Evolutionary conservation across 1,140 invertebrate species (phyloP), one percentile per base, ranked within the genome.

Genomic region (Lordiphosa collinella): DNA sequence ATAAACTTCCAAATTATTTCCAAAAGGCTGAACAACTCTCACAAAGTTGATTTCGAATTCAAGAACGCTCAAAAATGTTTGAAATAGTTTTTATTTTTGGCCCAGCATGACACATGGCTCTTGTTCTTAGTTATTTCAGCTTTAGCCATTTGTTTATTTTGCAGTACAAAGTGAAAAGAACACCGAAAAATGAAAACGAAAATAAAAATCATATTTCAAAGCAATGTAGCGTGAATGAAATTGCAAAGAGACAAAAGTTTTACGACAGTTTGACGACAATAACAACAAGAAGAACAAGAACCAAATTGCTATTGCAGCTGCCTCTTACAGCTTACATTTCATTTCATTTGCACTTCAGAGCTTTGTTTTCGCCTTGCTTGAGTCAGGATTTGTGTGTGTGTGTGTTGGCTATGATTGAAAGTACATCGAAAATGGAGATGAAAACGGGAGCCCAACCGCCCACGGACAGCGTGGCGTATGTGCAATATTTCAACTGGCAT

Each of bases 331-430:
- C 13, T 64, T 48, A 29, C 53, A 65, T 60, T 47, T 49, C 63
- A 44, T 66, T 66, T 70, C 62, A 70, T 70, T 70, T 70, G 66
- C 66, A 70, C 66, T 70, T 61, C 52, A 56, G 58, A 58, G 49
- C 59, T 62, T 70, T 61, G 62, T 70, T 60, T 70, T 53, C 53
- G 46, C 65, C 22, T 64, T 69, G 60, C 50, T 60, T 40, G 32
- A 49, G 52, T 10, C 18, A 29, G 13, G 61, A 18, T 29, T n/a
- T 31, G 10, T 18, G 29, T 22, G 46, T 46, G 11, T 14, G 14
- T 40, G 34, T 29, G 48, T 43, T 48, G 55, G 63, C 32, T 50
- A 41, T 69, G 66, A 69, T 69, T 69, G 66, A 69, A 69, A 69
- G 66, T 69, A 65, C 18, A 22, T 54, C 37, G 35, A 53, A 54